A percentile compares a stretch with the other conserved stretches of the same genome.
Conservation (phyloP, 2,113 vertebrate species). For the Sula dactylatra region DNA sequence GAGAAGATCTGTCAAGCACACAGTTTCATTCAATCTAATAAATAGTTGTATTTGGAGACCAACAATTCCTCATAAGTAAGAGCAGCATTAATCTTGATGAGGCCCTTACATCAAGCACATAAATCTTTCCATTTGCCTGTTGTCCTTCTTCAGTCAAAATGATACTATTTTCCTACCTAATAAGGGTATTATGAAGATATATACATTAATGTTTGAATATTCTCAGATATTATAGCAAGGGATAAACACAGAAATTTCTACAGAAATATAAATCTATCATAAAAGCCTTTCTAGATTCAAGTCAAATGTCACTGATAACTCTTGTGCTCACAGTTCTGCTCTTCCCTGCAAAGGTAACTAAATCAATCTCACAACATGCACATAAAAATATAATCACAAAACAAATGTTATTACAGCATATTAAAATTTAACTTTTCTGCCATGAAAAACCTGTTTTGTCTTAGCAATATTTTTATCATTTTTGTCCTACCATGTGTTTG, state of each 20-base stretch:
- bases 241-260: fast-evolving
- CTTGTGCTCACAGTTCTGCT: neutral
- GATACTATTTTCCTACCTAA: neutral
- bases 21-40: neutral
- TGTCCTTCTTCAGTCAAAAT: neutral
- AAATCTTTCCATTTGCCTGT: neutral
- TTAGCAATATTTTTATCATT: neutral
- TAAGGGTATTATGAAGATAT: neutral
- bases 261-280: neutral
- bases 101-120: neutral
- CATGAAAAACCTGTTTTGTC: neutral
- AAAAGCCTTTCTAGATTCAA: neutral
- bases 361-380: neutral
- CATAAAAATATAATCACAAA: neutral
- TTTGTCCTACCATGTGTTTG: neutral
- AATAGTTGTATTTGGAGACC: neutral
- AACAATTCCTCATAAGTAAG: neutral
- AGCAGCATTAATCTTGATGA: neutral
- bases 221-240: neutral
- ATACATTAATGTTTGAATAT: neutral
- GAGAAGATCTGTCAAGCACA: neutral
- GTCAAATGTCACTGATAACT: neutral
- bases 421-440: neutral
- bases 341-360: neutral
- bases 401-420: neutral